Percentiles rank a stretch among this genome's conserved stretches.
These are phyloP conservation scores for Sebastes vulpes DNA, from an alignment of 2,797 vertebrate genomes.

Conservation along the genomic window DNA sequence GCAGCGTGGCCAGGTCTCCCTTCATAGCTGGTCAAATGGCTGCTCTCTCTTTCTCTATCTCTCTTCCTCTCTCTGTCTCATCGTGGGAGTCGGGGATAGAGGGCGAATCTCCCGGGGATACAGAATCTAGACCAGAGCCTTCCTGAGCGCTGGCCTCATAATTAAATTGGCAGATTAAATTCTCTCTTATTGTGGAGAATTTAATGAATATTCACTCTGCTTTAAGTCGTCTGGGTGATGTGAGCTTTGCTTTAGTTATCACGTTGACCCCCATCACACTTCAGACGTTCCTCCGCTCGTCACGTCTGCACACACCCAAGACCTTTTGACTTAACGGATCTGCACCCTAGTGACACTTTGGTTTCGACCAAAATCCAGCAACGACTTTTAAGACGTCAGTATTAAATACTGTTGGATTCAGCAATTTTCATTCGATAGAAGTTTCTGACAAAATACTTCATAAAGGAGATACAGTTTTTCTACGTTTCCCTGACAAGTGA, in stretches of 20 bases:
- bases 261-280: constrained; percentile 62
- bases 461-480: background rate
- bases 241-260: constrained; percentile 64
- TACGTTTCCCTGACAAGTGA: background rate
- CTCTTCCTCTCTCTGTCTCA: constrained; percentile 12
- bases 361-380: background rate
- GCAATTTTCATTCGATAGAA: background rate
- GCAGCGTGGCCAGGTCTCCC: constrained; percentile 41
- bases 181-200: constrained; percentile 71
- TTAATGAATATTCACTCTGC: constrained; percentile 81
- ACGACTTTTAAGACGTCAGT: background rate
- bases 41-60: constrained; percentile 2
- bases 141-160: constrained; percentile 73
- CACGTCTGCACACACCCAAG: constrained; percentile 6
- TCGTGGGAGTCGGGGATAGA: constrained; percentile 65
- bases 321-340: constrained; percentile 61
- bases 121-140: constrained; percentile 75
- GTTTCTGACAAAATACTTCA: background rate
- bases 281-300: constrained; percentile 50
- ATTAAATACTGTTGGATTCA: background rate
- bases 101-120: constrained; percentile 66
- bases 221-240: constrained; percentile 57
- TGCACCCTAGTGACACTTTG: constrained; percentile 12
- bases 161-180: constrained; percentile 84
- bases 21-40: constrained; percentile 56